Conservation (phyloP, 1,140 invertebrate species). For the Anastrepha obliqua region DNA sequence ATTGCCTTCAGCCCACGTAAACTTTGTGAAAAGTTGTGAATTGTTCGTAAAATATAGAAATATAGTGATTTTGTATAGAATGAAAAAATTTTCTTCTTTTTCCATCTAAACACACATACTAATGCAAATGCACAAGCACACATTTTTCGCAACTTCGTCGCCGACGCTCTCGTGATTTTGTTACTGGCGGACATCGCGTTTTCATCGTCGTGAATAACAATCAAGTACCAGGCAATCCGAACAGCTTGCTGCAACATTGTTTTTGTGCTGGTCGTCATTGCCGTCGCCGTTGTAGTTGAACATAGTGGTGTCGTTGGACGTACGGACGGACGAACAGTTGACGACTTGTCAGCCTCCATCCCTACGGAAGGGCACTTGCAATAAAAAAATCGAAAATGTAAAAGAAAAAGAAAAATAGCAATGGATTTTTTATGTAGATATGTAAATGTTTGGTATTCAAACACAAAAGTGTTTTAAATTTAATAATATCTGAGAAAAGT, state of each 20-base stretch:
- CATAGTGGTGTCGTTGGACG: constrained; percentile 1
- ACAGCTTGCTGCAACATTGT: constrained; percentile 36
- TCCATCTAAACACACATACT: constrained; percentile 50
- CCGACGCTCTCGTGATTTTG: constrained; percentile 57
- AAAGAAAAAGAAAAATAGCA: neutral
- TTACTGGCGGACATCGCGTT: neutral
- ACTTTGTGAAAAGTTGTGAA: constrained; percentile 24
- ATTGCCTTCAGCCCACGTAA: neutral
- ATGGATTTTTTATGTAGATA: neutral
- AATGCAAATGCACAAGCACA: neutral
- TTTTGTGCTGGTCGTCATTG: constrained; percentile 40
- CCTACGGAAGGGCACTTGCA: neutral
- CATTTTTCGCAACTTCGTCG: constrained; percentile 60
- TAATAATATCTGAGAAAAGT: neutral
- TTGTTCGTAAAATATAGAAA: neutral
- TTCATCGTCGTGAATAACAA: constrained; percentile 4
- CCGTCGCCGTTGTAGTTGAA: neutral
- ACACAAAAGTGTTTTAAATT: neutral
- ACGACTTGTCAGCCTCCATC: neutral
- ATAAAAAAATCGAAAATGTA: neutral
- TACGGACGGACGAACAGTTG: constrained; percentile 23
- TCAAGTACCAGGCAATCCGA: constrained; percentile 27
- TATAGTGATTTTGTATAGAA: constrained; percentile 18
- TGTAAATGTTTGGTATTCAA: neutral
- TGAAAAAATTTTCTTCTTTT: constrained; percentile 54